Evolutionary conservation across 2,888 invertebrate genomes (phyloP), one percentile per base, ranked within the genome.

Genomic region (Thera obeliscata): DNA sequence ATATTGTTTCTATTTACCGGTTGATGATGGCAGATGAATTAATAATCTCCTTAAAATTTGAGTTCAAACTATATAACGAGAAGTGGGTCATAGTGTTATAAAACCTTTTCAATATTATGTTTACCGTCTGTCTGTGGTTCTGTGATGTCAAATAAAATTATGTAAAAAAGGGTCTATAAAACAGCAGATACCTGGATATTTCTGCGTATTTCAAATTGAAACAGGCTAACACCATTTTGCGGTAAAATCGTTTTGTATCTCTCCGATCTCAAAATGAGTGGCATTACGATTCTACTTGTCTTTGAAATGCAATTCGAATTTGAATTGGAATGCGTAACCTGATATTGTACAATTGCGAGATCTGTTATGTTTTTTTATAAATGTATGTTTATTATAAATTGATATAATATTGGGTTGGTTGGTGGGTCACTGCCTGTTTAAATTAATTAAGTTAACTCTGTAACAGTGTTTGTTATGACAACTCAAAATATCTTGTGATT

Each of bases 211-310:
- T 48, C 52, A 46, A 56, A 56, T 60, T 50, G 56, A 60, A 60
- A 61, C 33, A 8, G 12, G 35, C 56, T 33, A 33, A 52, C 8
- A 46, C 43, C 38, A 41, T 49, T 43, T 11, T 48, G 58, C 55
- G 62, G 48, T 38, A 59, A 67, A 66, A 62, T 41, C 55, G 22
- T 58, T 56, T 50, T 65, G 56, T 66, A 66, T 66, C 54, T 61
- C 36, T 58, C 48, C 54, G 54, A 66, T 61, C 66, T 66, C n/a
- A 66, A 61, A 46, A 61, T 52, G 55, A 61, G 41, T 11, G 36
- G n/a, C 36, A 35, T 62, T 43, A 62, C 54, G 54, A 59, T 41
- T 62, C 49, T 54, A 56, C 62, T 61, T 58, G 61, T 61, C 57
- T 67, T 66, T 58, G 48, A 62, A 41, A 56, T 61, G 36, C 61